A percentile compares a stretch with the other conserved stretches of the same genome.
These are phyloP conservation scores for Acanthococcus lagerstroemiae DNA, from an alignment of 2,888 invertebrate genomes.

Conservation along the genomic window DNA sequence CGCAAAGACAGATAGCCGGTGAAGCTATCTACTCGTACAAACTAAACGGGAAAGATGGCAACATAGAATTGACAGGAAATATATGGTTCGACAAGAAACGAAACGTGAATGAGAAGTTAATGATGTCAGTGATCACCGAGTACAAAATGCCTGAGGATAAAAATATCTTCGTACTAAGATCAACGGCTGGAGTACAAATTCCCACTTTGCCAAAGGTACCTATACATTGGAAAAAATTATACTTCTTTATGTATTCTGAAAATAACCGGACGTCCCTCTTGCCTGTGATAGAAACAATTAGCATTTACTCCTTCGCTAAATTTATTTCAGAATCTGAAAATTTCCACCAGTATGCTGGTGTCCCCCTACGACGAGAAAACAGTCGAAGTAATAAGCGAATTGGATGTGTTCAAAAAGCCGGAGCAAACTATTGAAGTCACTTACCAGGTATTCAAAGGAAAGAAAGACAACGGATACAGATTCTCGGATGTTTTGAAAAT, in stretches of 20 bases:
- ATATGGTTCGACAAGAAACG: constrained; percentile 24
- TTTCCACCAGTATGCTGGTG: constrained; percentile 2
- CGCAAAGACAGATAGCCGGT: constrained; percentile 19
- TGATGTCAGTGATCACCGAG: background rate
- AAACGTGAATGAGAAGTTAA: constrained; percentile 8
- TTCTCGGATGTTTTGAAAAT: background rate
- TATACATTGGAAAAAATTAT: background rate
- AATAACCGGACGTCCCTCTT: background rate
- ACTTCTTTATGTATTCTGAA: no score
- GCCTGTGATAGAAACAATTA: background rate
- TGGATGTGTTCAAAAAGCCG: constrained; percentile 12
- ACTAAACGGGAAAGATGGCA: background rate
- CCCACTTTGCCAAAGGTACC: constrained; percentile 25
- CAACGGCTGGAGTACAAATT: constrained; percentile 2
- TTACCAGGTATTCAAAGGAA: constrained; percentile 11
- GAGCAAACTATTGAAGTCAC: constrained; percentile 20
- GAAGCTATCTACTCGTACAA: constrained; percentile 9
- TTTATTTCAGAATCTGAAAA: constrained; percentile 6
- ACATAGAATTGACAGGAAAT: background rate
- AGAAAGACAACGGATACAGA: constrained; percentile 6
- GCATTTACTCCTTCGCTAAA: no score
- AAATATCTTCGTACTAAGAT: background rate
- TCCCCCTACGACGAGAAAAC: constrained; percentile 1
- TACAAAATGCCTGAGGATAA: constrained; percentile 16
- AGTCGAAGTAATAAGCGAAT: constrained; percentile 3